A percentile compares a stretch with the other conserved stretches of the same genome.
Conservation (phyloP, 1,140 invertebrate genomes). For the Mamestra configurata region DNA sequence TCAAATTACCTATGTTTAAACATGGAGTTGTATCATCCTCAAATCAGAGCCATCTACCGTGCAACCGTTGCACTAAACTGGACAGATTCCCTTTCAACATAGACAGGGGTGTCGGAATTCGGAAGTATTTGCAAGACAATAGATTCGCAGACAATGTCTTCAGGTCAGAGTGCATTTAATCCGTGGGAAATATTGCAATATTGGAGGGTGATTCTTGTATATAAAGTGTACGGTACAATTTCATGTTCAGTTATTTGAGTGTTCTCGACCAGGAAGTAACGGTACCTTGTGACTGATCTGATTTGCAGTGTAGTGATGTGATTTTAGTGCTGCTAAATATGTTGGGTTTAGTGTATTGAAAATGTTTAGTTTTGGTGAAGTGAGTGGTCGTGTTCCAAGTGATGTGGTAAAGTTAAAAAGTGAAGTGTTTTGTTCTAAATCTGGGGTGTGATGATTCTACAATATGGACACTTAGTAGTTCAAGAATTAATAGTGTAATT, state of each 20-base stretch:
- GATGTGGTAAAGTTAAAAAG: background rate
- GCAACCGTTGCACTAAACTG: slow-evolving; percentile 56
- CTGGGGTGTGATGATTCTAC: background rate
- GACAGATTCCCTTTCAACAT: slow-evolving; percentile 53
- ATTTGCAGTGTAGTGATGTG: slow-evolving; percentile 17
- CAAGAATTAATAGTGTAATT: too few species aligned
- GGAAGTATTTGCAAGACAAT: slow-evolving; percentile 72
- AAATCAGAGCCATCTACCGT: slow-evolving; percentile 72
- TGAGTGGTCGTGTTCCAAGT: background rate
- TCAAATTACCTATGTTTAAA: background rate
- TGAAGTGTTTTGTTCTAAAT: background rate
- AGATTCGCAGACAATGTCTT: slow-evolving; percentile 73
- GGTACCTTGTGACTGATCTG: slow-evolving; percentile 47
- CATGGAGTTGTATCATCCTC: background rate
- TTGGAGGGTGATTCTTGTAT: slow-evolving; percentile 76
- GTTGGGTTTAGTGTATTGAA: slow-evolving; percentile 2
- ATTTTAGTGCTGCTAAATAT: slow-evolving; percentile 9
- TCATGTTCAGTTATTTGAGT: slow-evolving; percentile 75
- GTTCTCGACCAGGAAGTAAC: slow-evolving; percentile 78
- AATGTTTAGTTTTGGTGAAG: background rate
- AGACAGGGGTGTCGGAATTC: slow-evolving; percentile 52
- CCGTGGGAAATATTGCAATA: slow-evolving; percentile 69
- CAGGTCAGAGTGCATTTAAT: slow-evolving; percentile 74
- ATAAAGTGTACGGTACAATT: slow-evolving; percentile 69
- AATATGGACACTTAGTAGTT: too few species aligned